phyloP scores from a whole-genome alignment of 2,888 invertebrate species.

The Rhimphoctona megacephalus region DNA sequence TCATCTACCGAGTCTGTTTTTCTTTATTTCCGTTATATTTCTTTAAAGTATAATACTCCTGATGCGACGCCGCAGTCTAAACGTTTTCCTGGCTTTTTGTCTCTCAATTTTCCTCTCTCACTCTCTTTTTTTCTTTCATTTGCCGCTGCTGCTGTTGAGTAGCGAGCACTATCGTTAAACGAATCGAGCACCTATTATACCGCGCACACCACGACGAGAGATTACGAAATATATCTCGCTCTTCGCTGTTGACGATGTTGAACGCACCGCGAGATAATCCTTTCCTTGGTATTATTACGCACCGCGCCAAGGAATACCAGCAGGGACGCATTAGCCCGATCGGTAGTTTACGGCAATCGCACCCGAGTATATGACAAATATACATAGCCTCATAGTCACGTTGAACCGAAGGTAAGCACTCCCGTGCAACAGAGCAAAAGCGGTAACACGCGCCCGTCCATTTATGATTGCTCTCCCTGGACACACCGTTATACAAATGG shows the following conservation, averaged over 20 bases:
- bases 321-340: constrained; percentile 65
- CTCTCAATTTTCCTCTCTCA: neutral
- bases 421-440: constrained; percentile 36
- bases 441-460: constrained; percentile 49
- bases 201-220: constrained; percentile 52
- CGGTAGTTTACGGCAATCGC: constrained; percentile 62
- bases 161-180: constrained; percentile 65
- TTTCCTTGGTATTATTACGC: constrained; percentile 63
- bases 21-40: constrained; percentile 34
- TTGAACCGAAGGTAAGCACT: constrained; percentile 53
- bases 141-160: constrained; percentile 2
- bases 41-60: constrained; percentile 22
- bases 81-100: constrained; percentile 29
- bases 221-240: constrained; percentile 58
- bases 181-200: constrained; percentile 55
- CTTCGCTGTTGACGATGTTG: constrained; percentile 42
- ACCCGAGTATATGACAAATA: constrained; percentile 29
- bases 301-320: constrained; percentile 41
- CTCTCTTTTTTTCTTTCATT: constrained; percentile 10
- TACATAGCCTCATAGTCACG: constrained; percentile 51
- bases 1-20: constrained; percentile 32
- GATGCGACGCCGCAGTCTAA: constrained; percentile 24
- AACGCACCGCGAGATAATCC: constrained; percentile 36
- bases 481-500: constrained; percentile 78
- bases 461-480: constrained; percentile 66